These are phyloP conservation scores for Patiria pectinifera DNA, from an alignment of 53 echinoderm and acorn worm species.

Conservation along the genomic window DNA sequence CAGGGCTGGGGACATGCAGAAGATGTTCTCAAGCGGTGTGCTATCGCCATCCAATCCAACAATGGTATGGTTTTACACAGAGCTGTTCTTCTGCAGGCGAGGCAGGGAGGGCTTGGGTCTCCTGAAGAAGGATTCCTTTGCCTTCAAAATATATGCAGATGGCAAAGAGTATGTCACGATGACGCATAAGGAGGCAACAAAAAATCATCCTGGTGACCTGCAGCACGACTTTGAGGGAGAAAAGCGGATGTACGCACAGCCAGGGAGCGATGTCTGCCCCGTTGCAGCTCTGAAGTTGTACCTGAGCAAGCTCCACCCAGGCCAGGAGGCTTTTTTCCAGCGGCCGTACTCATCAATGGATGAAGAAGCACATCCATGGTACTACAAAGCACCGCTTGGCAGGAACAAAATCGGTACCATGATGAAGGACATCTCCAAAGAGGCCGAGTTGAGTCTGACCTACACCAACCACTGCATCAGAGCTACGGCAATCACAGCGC, in stretches of 20 bases:
- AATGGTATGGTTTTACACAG: conserved; percentile 49
- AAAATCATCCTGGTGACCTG: conserved; percentile 35
- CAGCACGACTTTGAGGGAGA: conserved; percentile 16
- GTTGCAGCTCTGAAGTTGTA: conserved; percentile 50
- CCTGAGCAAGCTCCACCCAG: too few species aligned
- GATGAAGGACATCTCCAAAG: conserved; percentile 37
- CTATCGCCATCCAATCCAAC: conserved; percentile 1
- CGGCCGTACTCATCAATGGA: conserved; percentile 14
- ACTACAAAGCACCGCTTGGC: conserved; percentile 21
- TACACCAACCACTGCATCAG: conserved; percentile 53
- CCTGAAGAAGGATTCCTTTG: conserved; percentile 8
- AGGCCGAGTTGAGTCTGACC: conserved; percentile 7
- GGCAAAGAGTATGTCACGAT: conserved; percentile 3
- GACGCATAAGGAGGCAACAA: conserved; percentile 18
- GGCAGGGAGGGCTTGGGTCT: conserved; percentile 39
- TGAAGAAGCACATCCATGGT: conserved; percentile 38
- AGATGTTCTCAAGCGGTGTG: conserved; percentile 1
- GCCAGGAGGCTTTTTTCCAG: conserved; percentile 20
- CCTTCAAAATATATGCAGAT: conserved; percentile 23
- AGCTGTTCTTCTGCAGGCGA: conserved; percentile 29
- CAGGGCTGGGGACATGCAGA: not conserved
- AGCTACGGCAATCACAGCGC: conserved; percentile 57
- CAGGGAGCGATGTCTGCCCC: conserved; percentile 30
- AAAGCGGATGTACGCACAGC: conserved; percentile 28
- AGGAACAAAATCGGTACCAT: conserved; percentile 34